These are phyloP conservation scores for Eilema depressum DNA, from an alignment of 2,888 invertebrate species.

Conservation along the genomic window DNA sequence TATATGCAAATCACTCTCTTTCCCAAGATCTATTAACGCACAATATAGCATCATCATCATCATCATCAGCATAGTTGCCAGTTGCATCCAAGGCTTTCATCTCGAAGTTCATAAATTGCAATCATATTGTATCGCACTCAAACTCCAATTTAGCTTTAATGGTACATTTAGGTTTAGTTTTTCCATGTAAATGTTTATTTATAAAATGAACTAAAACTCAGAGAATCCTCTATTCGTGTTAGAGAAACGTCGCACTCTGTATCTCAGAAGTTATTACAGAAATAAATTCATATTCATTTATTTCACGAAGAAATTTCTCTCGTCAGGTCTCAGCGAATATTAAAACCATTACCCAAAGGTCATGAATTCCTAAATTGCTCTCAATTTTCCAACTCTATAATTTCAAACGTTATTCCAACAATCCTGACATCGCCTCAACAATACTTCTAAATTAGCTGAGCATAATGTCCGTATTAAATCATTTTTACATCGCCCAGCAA, in stretches of 20 bases:
- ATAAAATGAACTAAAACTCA: background rate
- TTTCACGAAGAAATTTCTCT: background rate
- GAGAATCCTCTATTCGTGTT: background rate
- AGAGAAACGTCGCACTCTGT: background rate
- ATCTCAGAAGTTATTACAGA: background rate
- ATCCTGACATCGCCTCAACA: conserved; percentile 43
- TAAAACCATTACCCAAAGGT: background rate
- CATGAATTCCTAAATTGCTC: conserved; percentile 9
- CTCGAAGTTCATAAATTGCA: too few species aligned
- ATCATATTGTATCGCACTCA: background rate
- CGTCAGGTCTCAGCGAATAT: background rate
- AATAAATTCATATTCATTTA: background rate
- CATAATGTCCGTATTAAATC: conserved; percentile 69
- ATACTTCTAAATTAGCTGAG: conserved; percentile 67
- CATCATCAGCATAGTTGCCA: too few species aligned
- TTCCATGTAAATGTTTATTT: too few species aligned
- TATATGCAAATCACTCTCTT: too few species aligned
- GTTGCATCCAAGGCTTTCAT: too few species aligned
- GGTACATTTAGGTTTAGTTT: too few species aligned
- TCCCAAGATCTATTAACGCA: background rate
- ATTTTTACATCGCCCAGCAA: conserved; percentile 64
- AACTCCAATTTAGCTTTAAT: too few species aligned
- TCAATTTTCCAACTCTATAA: conserved; percentile 27
- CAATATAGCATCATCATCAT: too few species aligned
- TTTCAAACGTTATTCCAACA: conserved; percentile 27